Base-by-base conservation (phyloP, 2,797 vertebrate genomes). In the Hafferia zeledoni region DNA sequence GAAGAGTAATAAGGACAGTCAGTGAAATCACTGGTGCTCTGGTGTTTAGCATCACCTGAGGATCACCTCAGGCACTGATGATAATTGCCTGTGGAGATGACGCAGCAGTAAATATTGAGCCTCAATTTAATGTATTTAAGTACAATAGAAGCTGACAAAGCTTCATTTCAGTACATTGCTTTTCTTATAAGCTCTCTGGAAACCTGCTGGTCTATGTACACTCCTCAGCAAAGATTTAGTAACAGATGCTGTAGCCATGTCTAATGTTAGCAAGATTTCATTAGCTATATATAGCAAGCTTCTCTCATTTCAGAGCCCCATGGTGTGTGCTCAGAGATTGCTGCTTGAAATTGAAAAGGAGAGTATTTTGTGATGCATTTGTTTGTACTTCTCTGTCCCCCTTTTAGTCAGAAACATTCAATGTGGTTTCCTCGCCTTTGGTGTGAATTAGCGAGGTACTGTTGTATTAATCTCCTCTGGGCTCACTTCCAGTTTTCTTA, bases 191-290 rank as follows among this genome's bases (percentile, higher is more conserved):
- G 72, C 76, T 55, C 71, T 81, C 61, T 10, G 7, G 69, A 82
- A 96, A 72, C 59, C 52, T 65, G 68, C 72, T 81, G 89, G 47
- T 88, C 91, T 82, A 13, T 78, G 70, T 83, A 47, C 17, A 19
- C 47, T 56, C 77, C 87, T 86, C 89, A 79, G 89, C 74, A 87
- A 56, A 93, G 95, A 76, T 88, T 94, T 84, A 88, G 83, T 86
- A 94, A 49, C 89, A 96, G 96, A 90, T 95, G 93, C 94, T 91
- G 83, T 24, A 84, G 83, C 89, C 79, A 67, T 52, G 59, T 49
- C 89, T 96, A 86, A 84, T 65, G 74, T 93, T 84, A 91, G 94
- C 77, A 84, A 53, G 94, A 68, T 94, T 94, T 95, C 91, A 84
- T 90, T 90, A 88, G 80, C 90, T 97, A 79, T 87, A 50, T 74